Evolutionary conservation across 1,140 invertebrate genomes (phyloP).

Genomic region (Elymnias hypermnestra): DNA sequence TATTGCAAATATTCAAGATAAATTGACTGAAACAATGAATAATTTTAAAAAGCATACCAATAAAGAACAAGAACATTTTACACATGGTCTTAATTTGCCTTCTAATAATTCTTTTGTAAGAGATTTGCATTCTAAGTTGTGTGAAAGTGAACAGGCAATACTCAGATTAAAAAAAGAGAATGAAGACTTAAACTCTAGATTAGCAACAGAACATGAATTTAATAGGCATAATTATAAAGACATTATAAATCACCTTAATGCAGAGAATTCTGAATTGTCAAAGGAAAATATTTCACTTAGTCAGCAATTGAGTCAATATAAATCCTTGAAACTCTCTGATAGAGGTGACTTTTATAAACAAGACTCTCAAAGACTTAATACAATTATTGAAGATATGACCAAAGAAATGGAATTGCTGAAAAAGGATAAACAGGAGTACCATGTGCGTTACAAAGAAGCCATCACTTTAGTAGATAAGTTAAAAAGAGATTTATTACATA

Average conservation of each 20-base stretch:
- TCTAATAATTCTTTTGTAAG: constrained; percentile 43
- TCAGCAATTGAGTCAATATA: constrained; percentile 54
- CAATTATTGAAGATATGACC: constrained; percentile 42
- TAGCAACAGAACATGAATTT: constrained; percentile 31
- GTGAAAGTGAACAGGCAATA: constrained; percentile 67
- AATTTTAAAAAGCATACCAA: constrained; percentile 43
- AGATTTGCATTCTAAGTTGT: constrained; percentile 57
- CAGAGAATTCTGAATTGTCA: constrained; percentile 60
- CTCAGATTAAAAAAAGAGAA: constrained; percentile 69
- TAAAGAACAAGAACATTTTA: constrained; percentile 32
- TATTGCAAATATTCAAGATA: constrained; percentile 57
- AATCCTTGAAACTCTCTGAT: constrained; percentile 36
- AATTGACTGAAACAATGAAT: constrained; percentile 56
- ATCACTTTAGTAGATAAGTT: constrained; percentile 52
- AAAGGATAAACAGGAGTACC: constrained; percentile 63
- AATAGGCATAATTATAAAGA: constrained; percentile 57
- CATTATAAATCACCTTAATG: constrained; percentile 60
- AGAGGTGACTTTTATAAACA: constrained; percentile 31
- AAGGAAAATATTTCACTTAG: constrained; percentile 62
- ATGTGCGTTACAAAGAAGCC: constrained; percentile 48
- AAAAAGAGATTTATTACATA: constrained; percentile 56
- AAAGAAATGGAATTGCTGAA: constrained; percentile 46
- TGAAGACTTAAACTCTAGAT: constrained; percentile 49
- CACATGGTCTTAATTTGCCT: constrained; percentile 19
- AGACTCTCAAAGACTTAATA: constrained; percentile 42